A percentile compares a stretch with the other conserved stretches of the same genome.
phyloP scores from a whole-genome alignment of 2,888 invertebrate genomes.

The Eilema depressum region DNA sequence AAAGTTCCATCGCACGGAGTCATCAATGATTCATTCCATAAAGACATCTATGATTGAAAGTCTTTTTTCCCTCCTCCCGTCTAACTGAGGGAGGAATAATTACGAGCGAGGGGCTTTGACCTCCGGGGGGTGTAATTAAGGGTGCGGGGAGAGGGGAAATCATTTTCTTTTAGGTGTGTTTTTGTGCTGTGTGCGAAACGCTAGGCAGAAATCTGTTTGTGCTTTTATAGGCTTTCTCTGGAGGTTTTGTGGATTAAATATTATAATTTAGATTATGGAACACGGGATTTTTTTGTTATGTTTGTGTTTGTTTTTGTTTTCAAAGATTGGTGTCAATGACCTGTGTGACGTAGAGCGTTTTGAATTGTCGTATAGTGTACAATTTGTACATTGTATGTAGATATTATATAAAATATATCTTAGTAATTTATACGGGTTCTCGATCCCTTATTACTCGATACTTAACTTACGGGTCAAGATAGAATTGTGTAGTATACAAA shows the following conservation, averaged over 20 bases:
- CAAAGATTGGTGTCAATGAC: background rate
- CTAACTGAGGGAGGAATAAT: conserved; percentile 66
- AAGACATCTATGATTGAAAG: conserved; percentile 63
- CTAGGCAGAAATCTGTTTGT: conserved; percentile 27
- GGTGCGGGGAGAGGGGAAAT: conserved; percentile 51
- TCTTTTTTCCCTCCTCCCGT: conserved; percentile 46
- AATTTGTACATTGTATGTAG: too few species aligned
- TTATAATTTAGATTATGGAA: background rate
- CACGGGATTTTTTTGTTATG: background rate
- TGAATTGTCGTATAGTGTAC: too few species aligned
- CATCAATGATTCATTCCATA: conserved; percentile 45
- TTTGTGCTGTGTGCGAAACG: conserved; percentile 42
- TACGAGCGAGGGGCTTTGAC: conserved; percentile 60
- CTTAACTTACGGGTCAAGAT: too few species aligned
- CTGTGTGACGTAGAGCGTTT: background rate
- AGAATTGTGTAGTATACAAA: too few species aligned
- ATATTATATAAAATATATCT: too few species aligned
- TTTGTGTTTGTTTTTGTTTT: background rate
- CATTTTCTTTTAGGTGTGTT: conserved; percentile 60
- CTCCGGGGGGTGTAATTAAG: conserved; percentile 68
- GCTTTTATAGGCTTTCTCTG: conserved; percentile 1
- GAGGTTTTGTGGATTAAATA: conserved; percentile 2
- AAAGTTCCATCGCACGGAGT: conserved; percentile 19
- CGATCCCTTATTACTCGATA: too few species aligned
- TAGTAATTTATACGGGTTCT: too few species aligned